Evolutionary conservation across 1,140 invertebrate genomes (phyloP).

Genomic region (Dreissena polymorpha): DNA sequence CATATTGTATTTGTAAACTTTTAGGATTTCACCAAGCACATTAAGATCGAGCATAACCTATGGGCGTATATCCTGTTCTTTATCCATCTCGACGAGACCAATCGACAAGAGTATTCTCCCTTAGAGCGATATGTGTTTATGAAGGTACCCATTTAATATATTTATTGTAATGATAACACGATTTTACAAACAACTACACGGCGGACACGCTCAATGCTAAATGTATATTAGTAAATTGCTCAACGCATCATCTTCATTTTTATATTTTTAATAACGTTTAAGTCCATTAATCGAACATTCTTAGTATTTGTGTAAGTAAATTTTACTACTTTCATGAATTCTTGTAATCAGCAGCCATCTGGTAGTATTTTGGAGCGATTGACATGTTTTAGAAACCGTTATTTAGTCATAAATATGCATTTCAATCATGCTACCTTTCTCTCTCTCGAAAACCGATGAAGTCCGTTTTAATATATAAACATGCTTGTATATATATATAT

Average conservation of each 20-base stretch:
- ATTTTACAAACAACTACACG: background rate
- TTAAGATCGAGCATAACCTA: conserved; percentile 75
- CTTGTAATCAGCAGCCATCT: too few species aligned
- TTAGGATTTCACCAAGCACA: conserved; percentile 76
- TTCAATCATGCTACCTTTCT: too few species aligned
- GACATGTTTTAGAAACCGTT: too few species aligned
- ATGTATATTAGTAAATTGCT: background rate
- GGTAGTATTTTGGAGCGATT: too few species aligned
- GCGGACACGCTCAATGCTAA: background rate
- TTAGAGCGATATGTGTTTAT: conserved; percentile 67
- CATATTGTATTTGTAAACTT: background rate
- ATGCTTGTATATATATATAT: too few species aligned
- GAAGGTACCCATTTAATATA: conserved; percentile 11
- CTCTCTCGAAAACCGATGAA: too few species aligned
- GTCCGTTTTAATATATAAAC: too few species aligned
- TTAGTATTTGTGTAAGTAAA: background rate
- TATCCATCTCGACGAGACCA: conserved; percentile 76
- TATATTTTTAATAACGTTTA: background rate
- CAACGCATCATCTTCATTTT: background rate
- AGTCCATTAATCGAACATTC: background rate
- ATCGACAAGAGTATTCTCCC: conserved; percentile 75
- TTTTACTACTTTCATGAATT: background rate
- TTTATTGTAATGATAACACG: background rate
- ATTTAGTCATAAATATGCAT: too few species aligned
- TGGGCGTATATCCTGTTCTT: conserved; percentile 79